Evolutionary conservation across 2,797 vertebrate species (phyloP), one percentile per base, ranked within the genome.

Genomic region (Alcedo quadribrachys): DNA sequence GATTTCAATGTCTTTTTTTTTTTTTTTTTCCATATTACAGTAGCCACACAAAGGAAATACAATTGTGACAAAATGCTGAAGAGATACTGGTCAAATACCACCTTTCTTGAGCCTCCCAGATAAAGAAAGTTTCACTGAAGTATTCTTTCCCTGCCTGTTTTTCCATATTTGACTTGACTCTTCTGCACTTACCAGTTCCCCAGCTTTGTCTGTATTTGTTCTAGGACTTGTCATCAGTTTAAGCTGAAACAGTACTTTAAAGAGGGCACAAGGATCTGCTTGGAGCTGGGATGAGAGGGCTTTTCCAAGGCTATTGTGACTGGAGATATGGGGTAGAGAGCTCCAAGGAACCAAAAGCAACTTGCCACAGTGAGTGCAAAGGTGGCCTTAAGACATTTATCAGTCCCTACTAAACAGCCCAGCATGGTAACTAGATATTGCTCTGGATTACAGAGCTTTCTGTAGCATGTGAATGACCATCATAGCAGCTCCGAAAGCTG

Each of bases 271-370:
- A 0, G 1, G 21, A 33, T 87, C 76, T 71, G 18, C 40, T 10
- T 57, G 45, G 45, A 48, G 28, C 0, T 82, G 28, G 33, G 42
- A 79, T 82, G 16, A 74, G 32, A 65, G 15, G 21, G n/a, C 8
- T 88, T 57, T 90, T 43, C 40, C 14, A 30, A 65, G 25, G 37
- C 21, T 62, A 35, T 33, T 30, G 19, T 37, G 35, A 16, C 24
- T 3, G 0, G 18, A 70, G 5, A 18, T 25, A 19, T 0, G 2
- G 7, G 9, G 18, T 10, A 22, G 25, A 61, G 30, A 83, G 5
- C 15, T 24, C 50, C 20, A 15, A 75, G 73, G 33, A 68, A 71
- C 12, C 8, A 54, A 94, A 89, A 1, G 1, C 14, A 45, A 3
- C 18, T 48, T 67, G 27, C 21, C 22, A 77, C 19, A 79, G 32